Percentiles rank a stretch among this genome's conserved stretches.
These are phyloP conservation scores for Empidonax traillii DNA, from an alignment of 2,113 vertebrate species.

Conservation along the genomic window DNA sequence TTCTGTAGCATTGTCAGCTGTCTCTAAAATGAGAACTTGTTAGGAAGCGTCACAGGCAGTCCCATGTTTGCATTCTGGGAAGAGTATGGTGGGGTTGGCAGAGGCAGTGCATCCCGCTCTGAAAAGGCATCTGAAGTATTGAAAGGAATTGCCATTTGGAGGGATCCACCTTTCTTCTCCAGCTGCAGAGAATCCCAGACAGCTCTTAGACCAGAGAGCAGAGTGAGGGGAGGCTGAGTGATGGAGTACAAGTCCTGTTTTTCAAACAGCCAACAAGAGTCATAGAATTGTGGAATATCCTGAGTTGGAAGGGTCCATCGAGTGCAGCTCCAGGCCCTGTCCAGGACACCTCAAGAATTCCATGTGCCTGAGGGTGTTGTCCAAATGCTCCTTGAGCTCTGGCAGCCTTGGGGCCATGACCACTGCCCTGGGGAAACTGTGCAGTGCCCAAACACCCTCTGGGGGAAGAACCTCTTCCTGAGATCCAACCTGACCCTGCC, in stretches of 20 bases:
- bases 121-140: neutral
- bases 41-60: neutral
- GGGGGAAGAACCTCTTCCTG: neutral
- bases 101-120: neutral
- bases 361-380: neutral
- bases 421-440: neutral
- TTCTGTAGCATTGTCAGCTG: neutral
- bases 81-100: neutral
- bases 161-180: neutral
- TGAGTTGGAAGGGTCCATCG: neutral
- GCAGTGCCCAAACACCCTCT: neutral
- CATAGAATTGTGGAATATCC: neutral
- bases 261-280: neutral
- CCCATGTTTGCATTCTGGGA: neutral
- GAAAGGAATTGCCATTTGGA: neutral
- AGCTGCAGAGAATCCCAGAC: neutral
- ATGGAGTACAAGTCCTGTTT: neutral
- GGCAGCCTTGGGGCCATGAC: neutral
- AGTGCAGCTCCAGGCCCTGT: neutral
- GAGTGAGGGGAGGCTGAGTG: neutral
- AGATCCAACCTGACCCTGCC: neutral
- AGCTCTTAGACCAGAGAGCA: neutral
- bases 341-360: neutral
- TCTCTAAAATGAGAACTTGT: neutral
- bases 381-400: neutral